These are phyloP conservation scores for Mugil cephalus DNA, from an alignment of 2,113 vertebrate species.

Conservation along the genomic window DNA sequence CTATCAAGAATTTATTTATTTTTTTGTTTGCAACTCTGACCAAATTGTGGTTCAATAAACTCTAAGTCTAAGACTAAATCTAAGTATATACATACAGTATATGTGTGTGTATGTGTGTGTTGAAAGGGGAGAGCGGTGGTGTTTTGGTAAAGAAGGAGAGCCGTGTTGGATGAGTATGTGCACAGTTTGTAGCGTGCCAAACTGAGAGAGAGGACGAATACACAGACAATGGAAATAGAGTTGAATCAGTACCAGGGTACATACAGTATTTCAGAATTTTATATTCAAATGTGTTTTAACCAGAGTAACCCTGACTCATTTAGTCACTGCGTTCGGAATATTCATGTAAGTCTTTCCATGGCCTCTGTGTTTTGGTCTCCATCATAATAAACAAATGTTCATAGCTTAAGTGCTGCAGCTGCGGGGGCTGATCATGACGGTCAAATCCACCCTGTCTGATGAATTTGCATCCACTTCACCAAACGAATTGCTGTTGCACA, in stretches of 20 bases:
- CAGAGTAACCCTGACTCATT: background rate
- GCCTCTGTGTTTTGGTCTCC: conserved; percentile 7
- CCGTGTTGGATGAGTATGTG: conserved; percentile 36
- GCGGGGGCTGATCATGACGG: background rate
- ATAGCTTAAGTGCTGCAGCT: conserved; percentile 23
- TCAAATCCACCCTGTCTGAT: background rate
- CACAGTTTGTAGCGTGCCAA: conserved; percentile 35
- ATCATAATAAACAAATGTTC: conserved; percentile 16
- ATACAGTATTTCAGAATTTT: too few relatives aligned
- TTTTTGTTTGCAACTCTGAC: too few relatives aligned
- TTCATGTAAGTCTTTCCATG: background rate
- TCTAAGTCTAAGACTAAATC: too few relatives aligned
- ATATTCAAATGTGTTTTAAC: background rate
- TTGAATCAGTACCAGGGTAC: background rate
- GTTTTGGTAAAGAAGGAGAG: conserved; percentile 2
- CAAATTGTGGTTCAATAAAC: too few relatives aligned
- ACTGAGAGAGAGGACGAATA: background rate
- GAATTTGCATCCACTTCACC: conserved; percentile 11
- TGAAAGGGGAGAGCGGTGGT: background rate
- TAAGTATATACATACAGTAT: background rate
- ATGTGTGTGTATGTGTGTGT: conserved; percentile 12
- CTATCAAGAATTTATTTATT: too few relatives aligned
- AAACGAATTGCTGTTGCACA: conserved; percentile 17
- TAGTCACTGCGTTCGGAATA: background rate
- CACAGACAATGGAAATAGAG: background rate